phyloP scores from a whole-genome alignment of 2,888 invertebrate genomes.

The Scaptomyza reducta region DNA sequence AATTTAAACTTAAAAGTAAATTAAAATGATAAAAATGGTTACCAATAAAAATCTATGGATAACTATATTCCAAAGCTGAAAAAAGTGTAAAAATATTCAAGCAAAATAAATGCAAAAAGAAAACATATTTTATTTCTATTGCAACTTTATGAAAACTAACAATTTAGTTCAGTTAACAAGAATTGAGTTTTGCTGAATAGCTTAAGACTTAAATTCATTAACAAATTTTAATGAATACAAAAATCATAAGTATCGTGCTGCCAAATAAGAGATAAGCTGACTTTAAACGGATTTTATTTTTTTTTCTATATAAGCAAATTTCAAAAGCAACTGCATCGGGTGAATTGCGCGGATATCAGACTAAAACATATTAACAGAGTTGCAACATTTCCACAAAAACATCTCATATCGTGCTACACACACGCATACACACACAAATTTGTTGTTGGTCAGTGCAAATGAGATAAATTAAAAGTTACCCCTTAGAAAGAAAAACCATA shows the following conservation, averaged over 20 bases:
- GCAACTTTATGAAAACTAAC: neutral
- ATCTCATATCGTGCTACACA: slow-evolving; percentile 19
- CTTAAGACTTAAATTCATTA: neutral
- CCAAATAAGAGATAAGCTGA: neutral
- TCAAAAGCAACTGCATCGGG: neutral
- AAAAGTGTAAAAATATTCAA: neutral
- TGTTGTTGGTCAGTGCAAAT: slow-evolving; percentile 21
- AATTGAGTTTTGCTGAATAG: neutral
- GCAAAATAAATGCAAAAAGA: neutral
- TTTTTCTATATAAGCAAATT: neutral
- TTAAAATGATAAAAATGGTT: too few relatives aligned
- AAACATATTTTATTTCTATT: neutral
- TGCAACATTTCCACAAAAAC: neutral
- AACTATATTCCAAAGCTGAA: neutral
- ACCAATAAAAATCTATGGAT: too few relatives aligned
- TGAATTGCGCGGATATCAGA: neutral
- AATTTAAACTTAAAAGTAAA: too few relatives aligned
- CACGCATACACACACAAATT: slow-evolving; percentile 13
- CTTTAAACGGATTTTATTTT: too few relatives aligned
- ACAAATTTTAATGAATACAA: neutral
- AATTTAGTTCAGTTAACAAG: neutral
- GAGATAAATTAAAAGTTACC: slow-evolving; percentile 32
- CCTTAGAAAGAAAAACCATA: slow-evolving; percentile 30
- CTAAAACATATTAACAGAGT: too few relatives aligned
- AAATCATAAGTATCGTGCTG: neutral